Base-by-base conservation (phyloP, 2,113 vertebrate species). In the Oxyura jamaicensis region DNA sequence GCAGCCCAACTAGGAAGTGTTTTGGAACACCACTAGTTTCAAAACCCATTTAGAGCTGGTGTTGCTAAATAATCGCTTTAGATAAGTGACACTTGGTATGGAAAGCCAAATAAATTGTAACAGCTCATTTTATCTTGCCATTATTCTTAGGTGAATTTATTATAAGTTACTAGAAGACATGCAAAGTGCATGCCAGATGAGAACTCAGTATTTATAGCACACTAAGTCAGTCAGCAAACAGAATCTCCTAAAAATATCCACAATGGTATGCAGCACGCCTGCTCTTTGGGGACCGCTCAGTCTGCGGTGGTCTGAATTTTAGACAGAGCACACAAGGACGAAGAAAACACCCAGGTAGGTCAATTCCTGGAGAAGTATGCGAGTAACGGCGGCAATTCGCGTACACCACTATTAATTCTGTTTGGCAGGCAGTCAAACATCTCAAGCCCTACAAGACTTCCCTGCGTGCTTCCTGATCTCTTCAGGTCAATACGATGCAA, bases 171-270 rank as follows among this genome's bases (percentile, higher is more conserved):
- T 91, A 93, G 73, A 96, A 95, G 83, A 93, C 90, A 94, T 0
- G 39, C 76, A 86, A 94, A 95, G 94, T 81, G 88, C 88, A 90
- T 48, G 83, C 93, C 93, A 94, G 90, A 90, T 44, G 79, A 96
- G 92, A 96, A 88, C 79, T 75, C 72, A n/a, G 69, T 96, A 97
- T 96, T 96, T 97, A 96, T 95, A 96, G 95, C 86, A 65, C 86
- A 36, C 60, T 88, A 92, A 96, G 96, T 96, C 94, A 87, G 82
- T 85, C 90, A 88, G 95, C 93, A 97, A 96, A 94, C 83, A 93
- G 73, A 96, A 94, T 29, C 76, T 79, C 53, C 95, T 97, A 97
- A 96, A 97, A 97, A 97, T 96, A 96, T 41, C 96, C 76, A 90
- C 3, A 36, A 48, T 33, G 94, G 94, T 75, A 96, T 95, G 93